Percentiles rank a stretch among this genome's conserved stretches.
These are phyloP conservation scores for Heliconius aoede DNA, from an alignment of 2,888 invertebrate genomes.

Conservation along the genomic window DNA sequence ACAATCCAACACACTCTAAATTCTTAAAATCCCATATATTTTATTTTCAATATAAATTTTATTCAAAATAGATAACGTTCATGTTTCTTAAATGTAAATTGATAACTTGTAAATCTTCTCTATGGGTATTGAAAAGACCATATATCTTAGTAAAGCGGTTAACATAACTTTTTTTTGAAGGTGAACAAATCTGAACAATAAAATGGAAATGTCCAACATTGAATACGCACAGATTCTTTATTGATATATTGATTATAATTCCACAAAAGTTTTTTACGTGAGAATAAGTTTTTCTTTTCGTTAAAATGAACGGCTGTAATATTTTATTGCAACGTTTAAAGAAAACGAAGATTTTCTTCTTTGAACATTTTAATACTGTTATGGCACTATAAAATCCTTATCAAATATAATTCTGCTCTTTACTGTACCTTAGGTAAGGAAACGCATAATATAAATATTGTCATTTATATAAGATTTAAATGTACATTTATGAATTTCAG, in stretches of 20 bases:
- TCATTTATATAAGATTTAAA: background rate
- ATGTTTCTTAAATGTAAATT: slow-evolving; percentile 42
- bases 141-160: slow-evolving; percentile 20
- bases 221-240: slow-evolving; percentile 17
- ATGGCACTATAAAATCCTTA: background rate
- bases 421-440: background rate
- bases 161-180: slow-evolving; percentile 27
- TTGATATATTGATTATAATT: slow-evolving; percentile 25
- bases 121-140: slow-evolving; percentile 31
- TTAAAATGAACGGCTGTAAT: background rate
- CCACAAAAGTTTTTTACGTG: background rate
- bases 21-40: slow-evolving; percentile 16
- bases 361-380: background rate
- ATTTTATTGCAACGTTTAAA: background rate
- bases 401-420: background rate
- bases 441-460: background rate
- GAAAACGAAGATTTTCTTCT: background rate
- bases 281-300: background rate
- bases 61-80: slow-evolving; percentile 29
- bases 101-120: slow-evolving; percentile 34
- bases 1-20: background rate
- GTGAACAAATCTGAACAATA: slow-evolving; percentile 24
- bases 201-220: slow-evolving; percentile 19
- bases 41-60: slow-evolving; percentile 31
- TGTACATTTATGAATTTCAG: background rate